These are phyloP conservation scores for Trachelus tabidus DNA, from an alignment of 2,888 invertebrate genomes.

Conservation along the genomic window DNA sequence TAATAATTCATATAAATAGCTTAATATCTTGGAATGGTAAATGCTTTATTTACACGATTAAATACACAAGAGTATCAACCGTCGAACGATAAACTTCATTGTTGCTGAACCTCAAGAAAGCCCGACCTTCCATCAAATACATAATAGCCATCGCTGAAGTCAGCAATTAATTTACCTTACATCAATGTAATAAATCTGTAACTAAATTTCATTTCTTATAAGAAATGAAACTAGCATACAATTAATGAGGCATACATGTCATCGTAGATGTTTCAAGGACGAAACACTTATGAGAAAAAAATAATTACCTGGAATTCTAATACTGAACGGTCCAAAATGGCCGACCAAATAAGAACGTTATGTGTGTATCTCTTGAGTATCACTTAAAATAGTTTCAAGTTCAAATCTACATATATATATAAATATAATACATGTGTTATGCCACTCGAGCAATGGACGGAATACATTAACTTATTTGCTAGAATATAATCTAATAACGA, in stretches of 20 bases:
- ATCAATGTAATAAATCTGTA: neutral
- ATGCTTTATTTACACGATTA: neutral
- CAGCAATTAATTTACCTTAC: neutral
- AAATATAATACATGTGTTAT: neutral
- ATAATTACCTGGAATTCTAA: neutral
- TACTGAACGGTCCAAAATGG: neutral
- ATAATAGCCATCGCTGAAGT: neutral
- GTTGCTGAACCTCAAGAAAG: neutral
- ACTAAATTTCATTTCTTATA: conserved; percentile 2
- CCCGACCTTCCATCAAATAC: neutral
- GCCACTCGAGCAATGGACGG: neutral
- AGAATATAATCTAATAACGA: neutral
- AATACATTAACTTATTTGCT: neutral
- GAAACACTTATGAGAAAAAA: conserved; percentile 36
- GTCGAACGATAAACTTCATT: neutral
- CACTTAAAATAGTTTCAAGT: neutral
- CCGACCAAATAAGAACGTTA: neutral
- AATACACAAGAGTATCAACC: neutral
- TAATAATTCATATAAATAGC: neutral
- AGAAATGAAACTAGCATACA: conserved; percentile 23
- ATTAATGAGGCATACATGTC: conserved; percentile 5
- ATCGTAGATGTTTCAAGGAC: conserved; percentile 34
- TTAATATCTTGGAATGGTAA: neutral
- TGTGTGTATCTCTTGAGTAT: neutral
- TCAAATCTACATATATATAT: neutral